These are phyloP conservation scores for Chrysocyon brachyurus DNA, from an alignment of 2,797 vertebrate species.

Conservation along the genomic window DNA sequence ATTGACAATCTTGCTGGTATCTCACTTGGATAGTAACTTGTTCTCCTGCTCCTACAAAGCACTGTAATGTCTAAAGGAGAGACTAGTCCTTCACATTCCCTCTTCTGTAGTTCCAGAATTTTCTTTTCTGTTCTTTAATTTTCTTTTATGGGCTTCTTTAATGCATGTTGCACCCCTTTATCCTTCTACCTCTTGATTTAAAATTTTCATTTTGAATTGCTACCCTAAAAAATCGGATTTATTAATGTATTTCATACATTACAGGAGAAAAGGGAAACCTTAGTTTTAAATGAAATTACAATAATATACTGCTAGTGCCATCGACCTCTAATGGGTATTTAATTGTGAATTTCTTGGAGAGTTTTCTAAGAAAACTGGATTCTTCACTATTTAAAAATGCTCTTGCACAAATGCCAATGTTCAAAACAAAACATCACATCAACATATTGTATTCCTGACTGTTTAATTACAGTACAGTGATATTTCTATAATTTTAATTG, in stretches of 20 bases:
- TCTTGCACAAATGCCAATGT: neutral
- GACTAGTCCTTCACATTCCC: fast-evolving
- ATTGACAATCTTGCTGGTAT: fast-evolving
- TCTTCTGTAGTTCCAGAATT: neutral
- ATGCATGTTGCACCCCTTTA: neutral
- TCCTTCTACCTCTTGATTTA: neutral
- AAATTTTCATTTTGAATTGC: neutral
- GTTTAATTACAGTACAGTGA: neutral
- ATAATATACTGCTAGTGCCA: neutral
- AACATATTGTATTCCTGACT: neutral
- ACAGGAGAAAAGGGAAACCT: neutral
- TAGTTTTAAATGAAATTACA: slow-evolving; percentile 1
- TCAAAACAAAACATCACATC: neutral
- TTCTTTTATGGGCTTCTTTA: neutral
- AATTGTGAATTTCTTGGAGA: neutral
- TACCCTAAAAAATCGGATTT: neutral
- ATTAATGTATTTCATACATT: neutral
- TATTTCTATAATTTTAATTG: neutral
- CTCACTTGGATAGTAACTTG: neutral
- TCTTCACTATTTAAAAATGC: neutral
- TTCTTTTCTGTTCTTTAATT: neutral
- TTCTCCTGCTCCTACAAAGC: neutral
- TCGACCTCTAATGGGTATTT: neutral
- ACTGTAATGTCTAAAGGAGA: neutral
- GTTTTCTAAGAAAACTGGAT: neutral